Evolutionary conservation across 2,797 vertebrate species (phyloP).

Genomic region (Rhyacichthys aspro): DNA sequence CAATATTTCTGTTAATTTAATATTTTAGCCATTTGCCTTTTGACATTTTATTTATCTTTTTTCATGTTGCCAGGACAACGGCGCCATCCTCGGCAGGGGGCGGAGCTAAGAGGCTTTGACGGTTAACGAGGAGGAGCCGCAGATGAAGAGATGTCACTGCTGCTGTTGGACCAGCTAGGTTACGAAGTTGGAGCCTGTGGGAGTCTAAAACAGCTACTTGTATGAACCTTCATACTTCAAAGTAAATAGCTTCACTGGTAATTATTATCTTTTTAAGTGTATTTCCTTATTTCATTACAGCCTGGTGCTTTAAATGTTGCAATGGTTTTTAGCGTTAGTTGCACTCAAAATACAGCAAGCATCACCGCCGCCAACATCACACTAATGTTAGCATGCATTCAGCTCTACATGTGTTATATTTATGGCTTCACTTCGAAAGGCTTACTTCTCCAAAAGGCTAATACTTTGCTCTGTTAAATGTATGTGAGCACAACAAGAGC

Average conservation of each 20-base stretch:
- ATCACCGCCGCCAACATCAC: too few relatives aligned
- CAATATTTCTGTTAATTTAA: too few relatives aligned
- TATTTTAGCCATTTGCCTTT: too few relatives aligned
- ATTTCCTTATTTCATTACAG: background rate
- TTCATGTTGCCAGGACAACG: conserved; percentile 3
- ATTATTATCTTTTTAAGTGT: background rate
- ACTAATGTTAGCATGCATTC: too few relatives aligned
- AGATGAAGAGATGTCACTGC: background rate
- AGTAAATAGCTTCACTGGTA: background rate
- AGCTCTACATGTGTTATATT: too few relatives aligned
- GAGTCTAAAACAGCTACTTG: background rate
- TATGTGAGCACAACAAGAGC: background rate
- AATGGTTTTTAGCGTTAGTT: background rate
- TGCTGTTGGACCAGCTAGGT: background rate
- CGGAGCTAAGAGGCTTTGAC: background rate
- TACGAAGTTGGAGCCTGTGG: background rate
- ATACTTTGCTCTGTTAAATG: background rate
- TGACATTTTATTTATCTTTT: too few relatives aligned
- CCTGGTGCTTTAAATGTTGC: too few relatives aligned
- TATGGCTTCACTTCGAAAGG: too few relatives aligned
- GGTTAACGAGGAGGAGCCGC: background rate
- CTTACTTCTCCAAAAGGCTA: too few relatives aligned
- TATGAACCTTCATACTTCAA: background rate
- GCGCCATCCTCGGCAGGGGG: background rate
- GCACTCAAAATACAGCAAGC: background rate